Conservation (phyloP, 2,113 vertebrate species). For the Raja brachyura region DNA sequence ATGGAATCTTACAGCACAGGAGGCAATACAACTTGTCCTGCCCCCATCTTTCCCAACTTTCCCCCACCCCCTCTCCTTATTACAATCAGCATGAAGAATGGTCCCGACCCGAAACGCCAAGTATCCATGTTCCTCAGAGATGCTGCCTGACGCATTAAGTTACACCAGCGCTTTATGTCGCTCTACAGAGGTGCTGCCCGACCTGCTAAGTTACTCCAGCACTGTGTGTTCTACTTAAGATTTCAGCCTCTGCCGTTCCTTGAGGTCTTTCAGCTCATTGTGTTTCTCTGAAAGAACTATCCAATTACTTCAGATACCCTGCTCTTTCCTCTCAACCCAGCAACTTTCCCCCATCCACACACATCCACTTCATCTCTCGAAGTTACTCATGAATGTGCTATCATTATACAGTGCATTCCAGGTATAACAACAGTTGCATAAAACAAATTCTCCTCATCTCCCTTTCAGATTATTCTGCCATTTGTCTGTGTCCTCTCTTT, state of each 20-base stretch:
- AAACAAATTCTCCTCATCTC: background rate
- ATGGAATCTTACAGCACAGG: background rate
- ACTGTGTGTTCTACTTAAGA: too few relatives aligned
- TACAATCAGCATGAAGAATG: too few relatives aligned
- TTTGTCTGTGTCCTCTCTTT: background rate
- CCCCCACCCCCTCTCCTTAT: too few relatives aligned
- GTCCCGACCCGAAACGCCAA: too few relatives aligned
- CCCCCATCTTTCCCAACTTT: too few relatives aligned
- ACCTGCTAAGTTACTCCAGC: too few relatives aligned
- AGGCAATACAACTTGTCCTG: background rate
- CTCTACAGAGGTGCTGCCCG: too few relatives aligned
- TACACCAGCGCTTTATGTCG: too few relatives aligned
- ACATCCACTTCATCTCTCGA: background rate
- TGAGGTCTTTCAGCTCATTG: background rate
- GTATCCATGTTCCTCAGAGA: too few relatives aligned
- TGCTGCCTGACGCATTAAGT: too few relatives aligned
- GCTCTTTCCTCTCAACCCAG: background rate
- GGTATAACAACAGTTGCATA: background rate
- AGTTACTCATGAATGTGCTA: background rate
- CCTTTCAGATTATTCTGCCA: background rate
- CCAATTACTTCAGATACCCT: background rate
- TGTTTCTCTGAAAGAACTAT: background rate
- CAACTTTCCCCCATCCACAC: background rate
- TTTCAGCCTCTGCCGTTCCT: too few relatives aligned
- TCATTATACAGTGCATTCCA: background rate